Evolutionary conservation across 2,888 invertebrate genomes (phyloP).

Genomic region (Arenicola marina): DNA sequence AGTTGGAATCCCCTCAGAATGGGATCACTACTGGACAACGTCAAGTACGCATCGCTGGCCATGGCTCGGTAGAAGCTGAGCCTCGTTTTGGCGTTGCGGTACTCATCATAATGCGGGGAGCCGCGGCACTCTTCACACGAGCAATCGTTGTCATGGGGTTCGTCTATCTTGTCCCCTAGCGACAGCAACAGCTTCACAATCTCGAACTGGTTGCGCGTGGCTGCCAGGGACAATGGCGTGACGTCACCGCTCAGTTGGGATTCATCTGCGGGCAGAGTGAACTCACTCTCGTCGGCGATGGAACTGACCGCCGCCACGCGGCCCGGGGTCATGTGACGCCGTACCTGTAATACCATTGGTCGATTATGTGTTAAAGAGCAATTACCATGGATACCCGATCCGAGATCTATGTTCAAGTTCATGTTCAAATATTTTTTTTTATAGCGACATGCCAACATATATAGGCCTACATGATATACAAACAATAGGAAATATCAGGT

Average conservation of each 20-base stretch:
- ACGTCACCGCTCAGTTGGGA: conserved; percentile 56
- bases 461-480: too few relatives aligned
- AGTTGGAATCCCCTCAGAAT: conserved; percentile 54
- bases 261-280: too few relatives aligned
- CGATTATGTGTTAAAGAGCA: too few relatives aligned
- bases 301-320: too few relatives aligned
- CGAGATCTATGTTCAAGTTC: too few relatives aligned
- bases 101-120: conserved; percentile 48
- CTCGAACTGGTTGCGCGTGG: conserved; percentile 55
- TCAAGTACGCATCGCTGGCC: conserved; percentile 56
- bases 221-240: conserved; percentile 54
- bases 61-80: conserved; percentile 54
- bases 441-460: too few relatives aligned
- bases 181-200: conserved; percentile 36
- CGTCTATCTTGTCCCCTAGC: conserved; percentile 48
- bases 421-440: too few relatives aligned
- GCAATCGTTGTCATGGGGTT: conserved; percentile 55
- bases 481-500: too few relatives aligned
- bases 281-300: too few relatives aligned
- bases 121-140: conserved; percentile 51
- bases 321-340: too few relatives aligned
- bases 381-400: too few relatives aligned
- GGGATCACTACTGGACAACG: conserved; percentile 53
- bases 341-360: too few relatives aligned
- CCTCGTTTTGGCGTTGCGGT: conserved; percentile 52